Conservation (phyloP, 2,113 vertebrate genomes). For the Malurus elegans region DNA sequence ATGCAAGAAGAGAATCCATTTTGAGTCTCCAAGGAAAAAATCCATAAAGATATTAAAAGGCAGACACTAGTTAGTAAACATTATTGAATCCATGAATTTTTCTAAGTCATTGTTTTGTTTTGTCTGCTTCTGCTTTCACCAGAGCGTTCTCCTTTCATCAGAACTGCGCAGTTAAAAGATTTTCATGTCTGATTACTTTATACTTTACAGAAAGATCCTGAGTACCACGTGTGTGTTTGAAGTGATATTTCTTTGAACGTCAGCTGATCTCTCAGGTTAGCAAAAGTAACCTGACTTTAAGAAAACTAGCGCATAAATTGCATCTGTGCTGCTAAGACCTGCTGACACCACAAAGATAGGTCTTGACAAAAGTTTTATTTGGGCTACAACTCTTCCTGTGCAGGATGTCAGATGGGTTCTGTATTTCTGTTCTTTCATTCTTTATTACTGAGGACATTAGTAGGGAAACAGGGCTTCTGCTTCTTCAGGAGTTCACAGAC, state of each 20-base stretch:
- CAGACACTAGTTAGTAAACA: not conserved
- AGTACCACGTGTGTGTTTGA: constrained; percentile 8
- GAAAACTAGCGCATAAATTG: constrained; percentile 41
- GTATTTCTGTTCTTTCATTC: constrained; percentile 12
- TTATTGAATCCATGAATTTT: not conserved
- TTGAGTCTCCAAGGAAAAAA: not conserved
- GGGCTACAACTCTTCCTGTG: not conserved
- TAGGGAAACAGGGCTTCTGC: not conserved
- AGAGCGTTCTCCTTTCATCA: not conserved
- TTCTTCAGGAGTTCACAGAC: not conserved
- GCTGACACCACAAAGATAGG: not conserved
- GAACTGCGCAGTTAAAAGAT: not conserved
- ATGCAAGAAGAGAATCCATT: not conserved
- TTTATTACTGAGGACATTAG: not conserved
- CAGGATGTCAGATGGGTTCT: not conserved
- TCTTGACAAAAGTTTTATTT: constrained; percentile 31
- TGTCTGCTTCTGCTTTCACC: constrained; percentile 1
- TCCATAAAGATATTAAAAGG: not conserved
- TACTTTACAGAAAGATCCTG: not conserved
- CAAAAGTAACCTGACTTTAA: constrained; percentile 33
- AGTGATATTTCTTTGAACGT: constrained; percentile 15
- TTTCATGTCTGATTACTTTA: constrained; percentile 11
- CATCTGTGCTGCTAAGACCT: not conserved
- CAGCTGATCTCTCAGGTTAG: constrained; percentile 30
- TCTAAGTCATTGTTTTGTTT: not conserved